phyloP scores from a whole-genome alignment of 2,113 vertebrate genomes.

The Microtus montanus region DNA sequence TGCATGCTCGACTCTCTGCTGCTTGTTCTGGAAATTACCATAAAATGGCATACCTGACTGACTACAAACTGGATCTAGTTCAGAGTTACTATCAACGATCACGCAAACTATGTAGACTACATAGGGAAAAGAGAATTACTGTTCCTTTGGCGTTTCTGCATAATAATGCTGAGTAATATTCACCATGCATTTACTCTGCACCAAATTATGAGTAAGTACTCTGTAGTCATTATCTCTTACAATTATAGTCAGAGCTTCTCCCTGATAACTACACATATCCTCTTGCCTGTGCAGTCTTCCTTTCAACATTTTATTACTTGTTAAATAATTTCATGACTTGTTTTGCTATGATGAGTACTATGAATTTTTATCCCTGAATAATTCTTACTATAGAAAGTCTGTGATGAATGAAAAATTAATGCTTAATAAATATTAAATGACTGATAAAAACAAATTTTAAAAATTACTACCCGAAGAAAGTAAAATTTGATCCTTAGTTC shows the following conservation, averaged over 20 bases:
- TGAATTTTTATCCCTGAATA: constrained; percentile 28
- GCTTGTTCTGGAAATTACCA: constrained; percentile 48
- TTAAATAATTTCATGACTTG: neutral
- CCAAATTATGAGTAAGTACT: constrained; percentile 18
- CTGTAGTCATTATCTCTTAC: neutral
- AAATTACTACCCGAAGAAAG: neutral
- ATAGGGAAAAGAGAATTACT: neutral
- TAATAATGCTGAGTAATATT: neutral
- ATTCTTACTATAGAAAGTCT: constrained; percentile 15
- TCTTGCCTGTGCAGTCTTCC: neutral
- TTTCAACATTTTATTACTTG: constrained; percentile 26
- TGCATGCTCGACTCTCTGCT: constrained; percentile 59
- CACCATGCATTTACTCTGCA: neutral
- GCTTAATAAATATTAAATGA: neutral
- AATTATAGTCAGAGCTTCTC: constrained; percentile 23
- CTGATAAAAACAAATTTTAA: constrained; percentile 16
- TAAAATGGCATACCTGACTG: constrained; percentile 1
- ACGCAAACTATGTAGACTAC: neutral
- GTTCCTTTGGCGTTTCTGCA: neutral
- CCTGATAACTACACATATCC: constrained; percentile 18
- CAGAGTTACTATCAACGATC: neutral
- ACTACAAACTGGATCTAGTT: neutral
- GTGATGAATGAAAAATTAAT: neutral
- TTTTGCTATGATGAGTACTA: constrained; percentile 11
- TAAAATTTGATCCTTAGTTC: neutral